phyloP scores from a whole-genome alignment of 2,888 invertebrate genomes.

The Galerucella calmariensis region DNA sequence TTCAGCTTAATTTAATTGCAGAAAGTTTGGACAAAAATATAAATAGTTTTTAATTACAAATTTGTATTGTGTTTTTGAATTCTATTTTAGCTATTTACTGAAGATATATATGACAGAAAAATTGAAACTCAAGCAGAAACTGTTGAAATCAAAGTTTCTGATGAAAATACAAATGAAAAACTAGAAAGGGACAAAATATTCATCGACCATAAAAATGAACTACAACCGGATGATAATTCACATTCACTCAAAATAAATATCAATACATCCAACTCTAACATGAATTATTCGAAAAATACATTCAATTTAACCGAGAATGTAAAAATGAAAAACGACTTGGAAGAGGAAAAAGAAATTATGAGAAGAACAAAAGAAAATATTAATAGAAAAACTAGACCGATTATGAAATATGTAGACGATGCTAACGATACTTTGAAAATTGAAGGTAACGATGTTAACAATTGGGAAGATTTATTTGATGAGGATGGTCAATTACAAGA shows the following conservation, averaged over 20 bases:
- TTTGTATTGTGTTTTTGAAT: neutral
- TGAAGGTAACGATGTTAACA: slow-evolving; percentile 54
- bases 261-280: slow-evolving; percentile 11
- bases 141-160: neutral
- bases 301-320: slow-evolving; percentile 40
- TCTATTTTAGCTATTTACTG: slow-evolving; percentile 11
- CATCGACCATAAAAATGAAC: neutral
- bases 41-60: neutral
- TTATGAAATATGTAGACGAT: slow-evolving; percentile 60
- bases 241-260: slow-evolving; percentile 35
- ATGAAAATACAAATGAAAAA: neutral
- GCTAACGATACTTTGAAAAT: slow-evolving; percentile 55
- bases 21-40: neutral
- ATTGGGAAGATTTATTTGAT: slow-evolving; percentile 63
- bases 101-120: neutral
- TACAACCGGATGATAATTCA: slow-evolving; percentile 10
- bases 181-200: neutral
- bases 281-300: slow-evolving; percentile 34
- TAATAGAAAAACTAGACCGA: slow-evolving; percentile 59
- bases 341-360: slow-evolving; percentile 62
- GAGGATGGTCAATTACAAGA: slow-evolving; percentile 58
- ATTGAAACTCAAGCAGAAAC: neutral
- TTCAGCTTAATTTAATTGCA: too few relatives aligned
- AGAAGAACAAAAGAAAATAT: slow-evolving; percentile 60
- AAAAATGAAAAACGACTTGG: slow-evolving; percentile 49